A percentile compares a stretch with the other conserved stretches of the same genome.
These are phyloP conservation scores for Eristalis intricaria DNA, from an alignment of 2,888 invertebrate species.

Conservation along the genomic window DNA sequence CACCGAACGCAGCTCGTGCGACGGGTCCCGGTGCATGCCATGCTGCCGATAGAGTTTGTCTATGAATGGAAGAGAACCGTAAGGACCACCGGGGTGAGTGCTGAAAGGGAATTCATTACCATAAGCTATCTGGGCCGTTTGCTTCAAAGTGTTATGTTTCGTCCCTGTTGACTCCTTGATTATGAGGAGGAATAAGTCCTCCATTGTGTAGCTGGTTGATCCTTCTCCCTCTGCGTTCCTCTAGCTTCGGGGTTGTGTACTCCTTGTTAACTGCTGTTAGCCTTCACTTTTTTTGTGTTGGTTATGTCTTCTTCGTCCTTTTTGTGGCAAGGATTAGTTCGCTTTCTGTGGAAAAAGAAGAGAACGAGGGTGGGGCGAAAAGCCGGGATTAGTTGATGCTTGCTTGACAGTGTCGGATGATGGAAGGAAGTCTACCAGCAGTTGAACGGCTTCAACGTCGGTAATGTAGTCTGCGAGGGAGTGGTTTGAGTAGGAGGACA, in stretches of 20 bases:
- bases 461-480: neutral
- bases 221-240: neutral
- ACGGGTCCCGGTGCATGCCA: constrained; percentile 89
- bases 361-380: constrained; percentile 4
- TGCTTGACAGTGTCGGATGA: constrained; percentile 42
- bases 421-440: constrained; percentile 22
- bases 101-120: constrained; percentile 83
- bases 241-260: constrained; percentile 20
- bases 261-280: constrained; percentile 52
- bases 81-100: neutral
- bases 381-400: constrained; percentile 54
- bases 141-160: constrained; percentile 87
- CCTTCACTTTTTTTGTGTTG: constrained; percentile 8
- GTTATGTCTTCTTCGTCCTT: neutral
- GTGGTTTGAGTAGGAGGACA: neutral
- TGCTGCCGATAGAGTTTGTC: constrained; percentile 92
- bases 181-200: constrained; percentile 92
- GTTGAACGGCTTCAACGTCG: constrained; percentile 41
- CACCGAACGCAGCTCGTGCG: constrained; percentile 91
- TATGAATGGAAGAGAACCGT: constrained; percentile 83
- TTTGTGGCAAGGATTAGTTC: constrained; percentile 58
- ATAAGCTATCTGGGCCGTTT: constrained; percentile 92
- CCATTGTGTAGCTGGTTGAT: constrained; percentile 83
- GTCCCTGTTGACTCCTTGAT: constrained; percentile 92
- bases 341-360: constrained; percentile 44